phyloP scores from a whole-genome alignment of 2,113 vertebrate genomes.

The Tachuris rubrigastra region DNA sequence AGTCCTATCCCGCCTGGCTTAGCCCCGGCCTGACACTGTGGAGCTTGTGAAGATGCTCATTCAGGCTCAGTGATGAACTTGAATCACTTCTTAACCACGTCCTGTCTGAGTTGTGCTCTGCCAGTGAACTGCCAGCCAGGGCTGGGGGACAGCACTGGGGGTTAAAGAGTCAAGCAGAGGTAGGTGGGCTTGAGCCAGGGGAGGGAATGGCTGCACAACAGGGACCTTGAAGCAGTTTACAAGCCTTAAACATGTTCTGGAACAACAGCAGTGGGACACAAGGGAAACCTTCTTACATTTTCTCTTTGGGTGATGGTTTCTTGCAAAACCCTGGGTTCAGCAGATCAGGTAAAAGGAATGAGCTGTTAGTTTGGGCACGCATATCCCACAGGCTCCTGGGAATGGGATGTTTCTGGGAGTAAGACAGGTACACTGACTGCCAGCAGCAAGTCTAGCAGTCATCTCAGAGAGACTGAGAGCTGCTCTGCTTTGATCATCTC shows the following conservation, averaged over 20 bases:
- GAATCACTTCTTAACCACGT: not conserved
- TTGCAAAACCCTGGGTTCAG: not conserved
- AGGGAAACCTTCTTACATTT: not conserved
- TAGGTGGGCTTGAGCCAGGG: not conserved
- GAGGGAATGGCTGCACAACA: not conserved
- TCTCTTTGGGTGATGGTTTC: not conserved
- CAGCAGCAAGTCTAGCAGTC: not conserved
- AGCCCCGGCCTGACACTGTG: not conserved
- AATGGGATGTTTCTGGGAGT: not conserved
- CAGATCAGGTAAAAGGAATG: not conserved
- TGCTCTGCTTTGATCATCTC: not conserved
- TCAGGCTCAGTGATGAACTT: not conserved
- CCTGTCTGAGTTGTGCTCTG: not conserved
- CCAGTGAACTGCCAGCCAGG: not conserved
- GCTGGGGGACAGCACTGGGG: not conserved
- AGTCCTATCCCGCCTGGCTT: not conserved
- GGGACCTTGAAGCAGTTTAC: not conserved
- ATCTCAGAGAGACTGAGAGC: not conserved
- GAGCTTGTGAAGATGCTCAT: not conserved
- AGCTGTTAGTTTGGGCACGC: not conserved
- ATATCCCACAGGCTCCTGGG: not conserved
- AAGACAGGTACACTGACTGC: not conserved
- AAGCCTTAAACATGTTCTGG: not conserved
- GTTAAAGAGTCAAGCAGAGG: not conserved
- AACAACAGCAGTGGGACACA: not conserved